Evolutionary conservation across 1,140 invertebrate species (phyloP).

Genomic region (Sminthurinus signatus): DNA sequence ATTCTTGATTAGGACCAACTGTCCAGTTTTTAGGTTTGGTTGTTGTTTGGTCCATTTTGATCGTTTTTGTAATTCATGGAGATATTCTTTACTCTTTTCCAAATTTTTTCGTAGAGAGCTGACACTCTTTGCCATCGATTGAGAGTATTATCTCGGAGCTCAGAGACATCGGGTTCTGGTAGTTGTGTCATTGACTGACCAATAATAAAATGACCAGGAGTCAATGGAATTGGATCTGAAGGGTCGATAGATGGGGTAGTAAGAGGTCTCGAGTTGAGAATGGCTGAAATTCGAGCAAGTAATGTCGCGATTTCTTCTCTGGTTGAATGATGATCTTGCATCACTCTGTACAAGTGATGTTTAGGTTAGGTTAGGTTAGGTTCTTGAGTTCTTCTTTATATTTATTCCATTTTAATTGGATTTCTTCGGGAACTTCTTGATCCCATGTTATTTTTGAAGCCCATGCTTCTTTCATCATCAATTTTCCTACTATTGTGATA

Average conservation of each 20-base stretch:
- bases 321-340: slow-evolving; percentile 1
- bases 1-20: slow-evolving; percentile 8
- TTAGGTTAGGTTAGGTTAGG: too few species aligned
- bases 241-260: not conserved
- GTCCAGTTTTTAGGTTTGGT: not conserved
- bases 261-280: not conserved
- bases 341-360: slow-evolving; percentile 35
- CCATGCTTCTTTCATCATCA: slow-evolving; percentile 34
- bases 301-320: not conserved
- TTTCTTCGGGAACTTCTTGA: slow-evolving; percentile 22
- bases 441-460: slow-evolving; percentile 25
- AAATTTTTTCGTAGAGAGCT: not conserved
- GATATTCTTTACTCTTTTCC: slow-evolving; percentile 1
- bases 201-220: slow-evolving; percentile 6
- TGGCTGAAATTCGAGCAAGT: not conserved
- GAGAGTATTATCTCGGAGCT: not conserved
- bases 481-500: slow-evolving; percentile 21
- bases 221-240: not conserved
- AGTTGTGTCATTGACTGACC: not conserved
- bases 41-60: not conserved
- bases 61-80: not conserved
- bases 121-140: not conserved
- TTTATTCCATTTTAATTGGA: slow-evolving; percentile 33
- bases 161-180: not conserved
- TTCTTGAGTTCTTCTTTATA: slow-evolving; percentile 8